These are phyloP conservation scores for Trachelus troglodyta DNA, from an alignment of 2,888 invertebrate genomes.

Conservation along the genomic window DNA sequence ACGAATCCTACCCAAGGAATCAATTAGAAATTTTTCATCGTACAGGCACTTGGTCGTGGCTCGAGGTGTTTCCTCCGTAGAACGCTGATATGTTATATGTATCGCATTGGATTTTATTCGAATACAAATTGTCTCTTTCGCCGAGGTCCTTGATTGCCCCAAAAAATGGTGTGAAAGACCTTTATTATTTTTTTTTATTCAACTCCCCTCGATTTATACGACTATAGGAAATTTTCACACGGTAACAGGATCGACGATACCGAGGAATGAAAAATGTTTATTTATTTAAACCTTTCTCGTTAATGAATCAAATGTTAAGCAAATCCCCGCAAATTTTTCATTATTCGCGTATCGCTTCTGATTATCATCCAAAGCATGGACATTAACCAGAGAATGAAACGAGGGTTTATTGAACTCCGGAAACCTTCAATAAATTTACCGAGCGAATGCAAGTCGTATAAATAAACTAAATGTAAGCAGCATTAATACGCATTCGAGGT, in stretches of 20 bases:
- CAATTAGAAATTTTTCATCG: conserved; percentile 53
- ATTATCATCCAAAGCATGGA: not conserved
- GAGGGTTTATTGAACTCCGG: conserved; percentile 30
- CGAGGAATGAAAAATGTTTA: not conserved
- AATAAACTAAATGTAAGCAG: conserved; percentile 36
- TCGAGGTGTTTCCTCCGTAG: not conserved
- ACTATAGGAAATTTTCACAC: not conserved
- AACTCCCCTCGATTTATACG: not conserved
- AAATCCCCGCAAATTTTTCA: not conserved
- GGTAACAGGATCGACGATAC: not conserved
- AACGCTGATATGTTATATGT: conserved; percentile 33
- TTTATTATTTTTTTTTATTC: not conserved
- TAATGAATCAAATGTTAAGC: not conserved
- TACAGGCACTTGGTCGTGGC: conserved; percentile 35
- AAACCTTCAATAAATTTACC: conserved; percentile 35
- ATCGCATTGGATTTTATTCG: conserved; percentile 48
- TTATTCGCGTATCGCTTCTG: not conserved
- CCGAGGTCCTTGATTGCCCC: not conserved
- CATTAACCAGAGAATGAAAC: conserved; percentile 4
- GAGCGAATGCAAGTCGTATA: conserved; percentile 24
- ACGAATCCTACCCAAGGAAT: conserved; percentile 47
- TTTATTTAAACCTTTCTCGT: not conserved
- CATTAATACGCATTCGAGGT: conserved; percentile 26
- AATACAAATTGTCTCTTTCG: conserved; percentile 42
- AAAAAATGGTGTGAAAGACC: not conserved